Evolutionary conservation across 37 sponge, comb jelly and placozoan species (phyloP).

Genomic region (Eunapius fragilis): DNA sequence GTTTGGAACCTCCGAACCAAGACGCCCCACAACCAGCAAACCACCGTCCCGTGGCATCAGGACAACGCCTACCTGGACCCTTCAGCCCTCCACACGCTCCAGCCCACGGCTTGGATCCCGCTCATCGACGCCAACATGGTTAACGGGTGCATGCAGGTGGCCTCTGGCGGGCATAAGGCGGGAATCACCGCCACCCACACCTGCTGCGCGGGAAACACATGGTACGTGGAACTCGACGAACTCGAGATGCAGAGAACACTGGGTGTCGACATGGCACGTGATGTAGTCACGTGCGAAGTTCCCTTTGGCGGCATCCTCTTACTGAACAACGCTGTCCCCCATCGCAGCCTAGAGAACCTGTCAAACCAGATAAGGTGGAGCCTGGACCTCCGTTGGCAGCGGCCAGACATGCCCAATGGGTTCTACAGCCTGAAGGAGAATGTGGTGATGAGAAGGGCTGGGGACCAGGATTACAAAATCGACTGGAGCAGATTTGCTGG

Average conservation of each 20-base stretch:
- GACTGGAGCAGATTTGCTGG: slow-evolving; percentile 76
- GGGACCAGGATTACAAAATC: slow-evolving; percentile 50
- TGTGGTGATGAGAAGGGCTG: slow-evolving; percentile 55
- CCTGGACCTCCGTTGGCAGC: slow-evolving; percentile 86
- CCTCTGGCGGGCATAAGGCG: slow-evolving; percentile 68
- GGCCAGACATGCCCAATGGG: slow-evolving; percentile 68
- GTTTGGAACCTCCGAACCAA: slow-evolving; percentile 88
- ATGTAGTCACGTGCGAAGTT: slow-evolving; percentile 81
- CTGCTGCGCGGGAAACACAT: slow-evolving; percentile 85
- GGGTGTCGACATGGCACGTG: slow-evolving; percentile 61
- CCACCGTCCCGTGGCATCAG: slow-evolving; percentile 93
- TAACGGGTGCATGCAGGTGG: slow-evolving; percentile 90
- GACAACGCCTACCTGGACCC: slow-evolving; percentile 88
- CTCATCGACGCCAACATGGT: slow-evolving; percentile 76
- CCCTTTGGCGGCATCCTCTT: slow-evolving; percentile 80
- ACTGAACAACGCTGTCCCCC: slow-evolving; percentile 83
- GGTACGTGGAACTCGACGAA: slow-evolving; percentile 80
- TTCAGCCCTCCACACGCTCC: slow-evolving; percentile 36
- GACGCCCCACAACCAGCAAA: slow-evolving; percentile 75
- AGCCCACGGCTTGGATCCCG: slow-evolving; percentile 92
- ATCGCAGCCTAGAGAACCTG: slow-evolving; percentile 77
- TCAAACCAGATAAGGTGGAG: slow-evolving; percentile 85
- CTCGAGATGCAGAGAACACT: slow-evolving; percentile 70
- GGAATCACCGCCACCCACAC: slow-evolving; percentile 84
- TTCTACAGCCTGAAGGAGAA: slow-evolving; percentile 74